phyloP scores from a whole-genome alignment of 2,797 vertebrate species.

The Alectoris magna region DNA sequence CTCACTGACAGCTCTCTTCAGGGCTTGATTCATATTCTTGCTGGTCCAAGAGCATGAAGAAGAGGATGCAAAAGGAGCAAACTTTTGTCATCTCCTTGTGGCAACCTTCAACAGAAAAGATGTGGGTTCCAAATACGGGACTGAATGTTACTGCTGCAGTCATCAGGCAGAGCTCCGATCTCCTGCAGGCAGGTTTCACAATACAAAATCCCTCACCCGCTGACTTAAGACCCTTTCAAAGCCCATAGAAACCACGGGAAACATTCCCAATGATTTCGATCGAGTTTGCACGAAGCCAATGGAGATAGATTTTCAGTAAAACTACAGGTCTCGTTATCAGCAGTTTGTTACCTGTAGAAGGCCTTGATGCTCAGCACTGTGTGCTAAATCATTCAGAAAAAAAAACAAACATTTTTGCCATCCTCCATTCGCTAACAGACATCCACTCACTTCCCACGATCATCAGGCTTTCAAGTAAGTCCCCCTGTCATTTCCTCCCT shows the following conservation, averaged over 20 bases:
- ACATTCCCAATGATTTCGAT: not conserved
- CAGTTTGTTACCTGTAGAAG: not conserved
- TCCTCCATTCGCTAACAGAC: not conserved
- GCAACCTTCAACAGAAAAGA: slow-evolving; percentile 20
- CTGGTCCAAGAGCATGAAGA: slow-evolving; percentile 40
- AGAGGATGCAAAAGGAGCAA: not conserved
- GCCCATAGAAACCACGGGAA: not conserved
- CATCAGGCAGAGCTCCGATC: not conserved
- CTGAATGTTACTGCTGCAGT: not conserved
- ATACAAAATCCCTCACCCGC: not conserved
- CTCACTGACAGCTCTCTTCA: slow-evolving; percentile 73
- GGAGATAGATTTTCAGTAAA: not conserved
- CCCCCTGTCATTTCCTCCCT: not conserved
- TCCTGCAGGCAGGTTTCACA: slow-evolving; percentile 6
- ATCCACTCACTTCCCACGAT: not conserved
- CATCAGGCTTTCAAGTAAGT: not conserved
- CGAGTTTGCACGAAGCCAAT: not conserved
- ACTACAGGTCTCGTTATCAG: not conserved
- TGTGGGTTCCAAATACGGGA: not conserved
- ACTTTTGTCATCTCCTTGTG: slow-evolving; percentile 56
- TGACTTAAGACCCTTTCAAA: not conserved
- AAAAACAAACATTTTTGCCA: not conserved
- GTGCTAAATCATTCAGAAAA: not conserved
- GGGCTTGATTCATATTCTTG: slow-evolving; percentile 72
- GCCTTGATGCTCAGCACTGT: not conserved